Percentiles rank a stretch among this genome's conserved stretches.
Evolutionary conservation across 2,797 vertebrate species (phyloP).

Genomic region (Hoplostethus mediterraneus): DNA sequence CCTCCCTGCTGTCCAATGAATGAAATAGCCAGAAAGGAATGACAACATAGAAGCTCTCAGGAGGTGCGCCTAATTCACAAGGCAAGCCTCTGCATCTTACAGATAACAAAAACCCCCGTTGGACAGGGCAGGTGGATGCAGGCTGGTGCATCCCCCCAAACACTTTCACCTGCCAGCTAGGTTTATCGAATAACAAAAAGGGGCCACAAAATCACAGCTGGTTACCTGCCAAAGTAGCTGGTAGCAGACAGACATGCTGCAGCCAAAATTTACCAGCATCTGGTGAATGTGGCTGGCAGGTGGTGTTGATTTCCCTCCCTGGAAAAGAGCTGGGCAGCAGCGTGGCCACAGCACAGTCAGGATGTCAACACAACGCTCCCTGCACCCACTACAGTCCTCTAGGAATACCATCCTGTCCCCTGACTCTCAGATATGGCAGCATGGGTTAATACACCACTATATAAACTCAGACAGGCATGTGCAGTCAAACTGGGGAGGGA

Average conservation of each 20-base stretch:
- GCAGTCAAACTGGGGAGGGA: conserved; percentile 85
- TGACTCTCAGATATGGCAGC: neutral
- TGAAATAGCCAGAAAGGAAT: neutral
- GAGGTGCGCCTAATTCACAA: neutral
- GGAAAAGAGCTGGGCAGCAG: too few relatives aligned
- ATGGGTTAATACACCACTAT: neutral
- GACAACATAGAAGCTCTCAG: neutral
- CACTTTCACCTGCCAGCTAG: too few relatives aligned
- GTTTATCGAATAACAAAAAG: neutral
- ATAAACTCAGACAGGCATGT: neutral
- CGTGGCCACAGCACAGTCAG: neutral
- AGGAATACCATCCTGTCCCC: neutral
- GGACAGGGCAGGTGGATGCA: too few relatives aligned
- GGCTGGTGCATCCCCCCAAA: neutral
- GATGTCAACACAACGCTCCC: neutral
- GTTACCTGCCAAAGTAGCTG: neutral
- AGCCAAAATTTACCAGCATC: too few relatives aligned
- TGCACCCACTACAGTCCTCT: neutral
- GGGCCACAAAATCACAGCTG: too few relatives aligned
- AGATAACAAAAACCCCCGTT: neutral
- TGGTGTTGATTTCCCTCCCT: too few relatives aligned
- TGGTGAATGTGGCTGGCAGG: too few relatives aligned
- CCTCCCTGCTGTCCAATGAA: neutral
- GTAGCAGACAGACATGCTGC: too few relatives aligned
- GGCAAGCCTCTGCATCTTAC: neutral